Evolutionary conservation across 2,888 invertebrate species (phyloP).

Genomic region (Tenthredo mesomela): DNA sequence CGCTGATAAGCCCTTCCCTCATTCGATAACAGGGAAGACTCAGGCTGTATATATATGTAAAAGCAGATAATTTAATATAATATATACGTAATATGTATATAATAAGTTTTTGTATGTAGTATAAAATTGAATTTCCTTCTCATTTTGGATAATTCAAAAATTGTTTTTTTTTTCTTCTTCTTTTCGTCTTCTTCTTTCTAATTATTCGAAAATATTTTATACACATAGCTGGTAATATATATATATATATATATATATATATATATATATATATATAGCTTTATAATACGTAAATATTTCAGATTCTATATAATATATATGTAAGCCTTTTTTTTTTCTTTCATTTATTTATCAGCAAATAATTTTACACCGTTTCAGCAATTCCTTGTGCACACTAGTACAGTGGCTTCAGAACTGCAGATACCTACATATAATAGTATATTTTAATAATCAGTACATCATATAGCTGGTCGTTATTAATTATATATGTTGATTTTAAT

Average conservation of each 20-base stretch:
- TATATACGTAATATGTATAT: too few relatives aligned
- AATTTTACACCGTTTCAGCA: background rate
- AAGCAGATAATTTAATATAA: too few relatives aligned
- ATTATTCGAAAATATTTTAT: background rate
- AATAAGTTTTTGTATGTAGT: background rate
- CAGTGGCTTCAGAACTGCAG: conserved; percentile 13
- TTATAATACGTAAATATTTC: background rate
- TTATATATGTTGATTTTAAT: too few relatives aligned
- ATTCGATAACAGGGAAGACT: too few relatives aligned
- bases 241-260: background rate
- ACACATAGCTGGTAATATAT: background rate
- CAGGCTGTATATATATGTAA: too few relatives aligned
- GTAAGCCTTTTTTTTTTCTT: background rate
- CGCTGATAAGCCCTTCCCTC: too few relatives aligned
- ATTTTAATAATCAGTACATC: background rate
- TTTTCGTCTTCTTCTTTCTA: background rate
- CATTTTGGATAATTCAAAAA: background rate
- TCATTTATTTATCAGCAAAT: background rate
- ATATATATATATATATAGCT: background rate
- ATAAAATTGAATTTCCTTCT: background rate
- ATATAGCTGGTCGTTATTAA: too few relatives aligned
- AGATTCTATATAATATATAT: background rate
- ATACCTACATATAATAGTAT: background rate
- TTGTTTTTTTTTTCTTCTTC: background rate
- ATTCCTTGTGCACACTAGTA: background rate